Evolutionary conservation across 2,797 vertebrate species (phyloP).

Genomic region (Jordanella pulchra): DNA sequence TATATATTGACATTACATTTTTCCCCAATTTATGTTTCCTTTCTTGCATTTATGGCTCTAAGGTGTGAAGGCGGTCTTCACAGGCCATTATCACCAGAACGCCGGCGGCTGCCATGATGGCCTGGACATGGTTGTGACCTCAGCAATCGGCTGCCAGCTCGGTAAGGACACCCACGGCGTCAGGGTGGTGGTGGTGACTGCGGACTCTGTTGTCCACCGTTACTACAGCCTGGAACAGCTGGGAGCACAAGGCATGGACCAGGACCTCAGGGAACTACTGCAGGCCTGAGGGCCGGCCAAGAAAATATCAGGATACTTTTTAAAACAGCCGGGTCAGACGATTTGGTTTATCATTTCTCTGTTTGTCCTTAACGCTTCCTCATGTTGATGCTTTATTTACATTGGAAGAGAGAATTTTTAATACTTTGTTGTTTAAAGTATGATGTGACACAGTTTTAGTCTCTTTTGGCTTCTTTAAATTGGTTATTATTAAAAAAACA

Average conservation of each 20-base stretch:
- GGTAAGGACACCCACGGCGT: conserved; percentile 89
- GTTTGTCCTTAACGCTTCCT: conserved; percentile 4
- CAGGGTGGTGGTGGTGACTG: conserved; percentile 89
- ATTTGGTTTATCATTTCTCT: conserved; percentile 4
- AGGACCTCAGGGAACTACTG: conserved; percentile 83
- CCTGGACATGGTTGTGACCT: conserved; percentile 95
- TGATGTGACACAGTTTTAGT: not conserved
- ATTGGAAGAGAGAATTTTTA: no score
- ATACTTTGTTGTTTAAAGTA: not conserved
- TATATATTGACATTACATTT: no score
- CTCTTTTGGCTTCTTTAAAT: no score
- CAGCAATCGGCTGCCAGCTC: conserved; percentile 94
- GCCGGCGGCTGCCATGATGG: conserved; percentile 85
- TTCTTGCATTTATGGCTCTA: not conserved
- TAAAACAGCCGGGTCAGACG: not conserved
- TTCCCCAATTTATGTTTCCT: not conserved
- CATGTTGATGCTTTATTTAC: not conserved
- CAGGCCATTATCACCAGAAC: conserved; percentile 94
- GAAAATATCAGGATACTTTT: no score
- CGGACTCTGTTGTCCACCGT: conserved; percentile 82
- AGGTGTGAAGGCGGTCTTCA: conserved; percentile 94
- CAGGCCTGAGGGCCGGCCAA: conserved; percentile 41
- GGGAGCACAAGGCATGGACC: conserved; percentile 76
- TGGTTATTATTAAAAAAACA: no score
- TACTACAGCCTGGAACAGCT: conserved; percentile 89